These are phyloP conservation scores for Helarctos malayanus DNA, from an alignment of 2,797 vertebrate genomes.

Conservation along the genomic window DNA sequence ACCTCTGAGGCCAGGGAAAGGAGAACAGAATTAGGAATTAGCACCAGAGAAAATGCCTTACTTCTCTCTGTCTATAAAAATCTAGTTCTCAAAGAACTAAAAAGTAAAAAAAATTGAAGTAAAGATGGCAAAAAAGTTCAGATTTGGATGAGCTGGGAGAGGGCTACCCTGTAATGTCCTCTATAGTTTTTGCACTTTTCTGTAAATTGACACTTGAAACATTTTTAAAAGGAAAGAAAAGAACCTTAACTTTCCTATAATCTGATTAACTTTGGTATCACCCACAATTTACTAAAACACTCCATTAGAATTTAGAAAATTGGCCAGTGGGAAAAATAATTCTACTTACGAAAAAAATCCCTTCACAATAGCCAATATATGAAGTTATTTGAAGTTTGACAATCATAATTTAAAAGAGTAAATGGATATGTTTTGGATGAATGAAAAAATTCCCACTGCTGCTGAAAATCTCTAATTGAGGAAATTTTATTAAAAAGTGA, in stretches of 20 bases:
- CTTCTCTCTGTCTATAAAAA: background rate
- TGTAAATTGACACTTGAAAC: background rate
- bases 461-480: background rate
- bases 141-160: background rate
- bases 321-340: background rate
- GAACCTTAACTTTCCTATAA: background rate
- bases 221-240: background rate
- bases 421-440: background rate
- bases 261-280: background rate
- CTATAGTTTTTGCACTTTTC: background rate
- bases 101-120: constrained; percentile 7
- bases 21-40: background rate
- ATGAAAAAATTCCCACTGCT: background rate
- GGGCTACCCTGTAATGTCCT: background rate
- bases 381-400: background rate
- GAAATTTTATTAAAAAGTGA: background rate
- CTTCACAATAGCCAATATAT: background rate
- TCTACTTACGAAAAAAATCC: background rate
- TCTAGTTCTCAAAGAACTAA: background rate
- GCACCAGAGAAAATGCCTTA: background rate
- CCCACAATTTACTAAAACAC: background rate
- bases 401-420: constrained; percentile 44
- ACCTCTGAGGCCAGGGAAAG: background rate
- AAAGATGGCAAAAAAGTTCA: background rate
- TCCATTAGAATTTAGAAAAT: constrained; percentile 16